Evolutionary conservation across 2,113 vertebrate species (phyloP).

Genomic region (Mesoclemmys tuberculata): DNA sequence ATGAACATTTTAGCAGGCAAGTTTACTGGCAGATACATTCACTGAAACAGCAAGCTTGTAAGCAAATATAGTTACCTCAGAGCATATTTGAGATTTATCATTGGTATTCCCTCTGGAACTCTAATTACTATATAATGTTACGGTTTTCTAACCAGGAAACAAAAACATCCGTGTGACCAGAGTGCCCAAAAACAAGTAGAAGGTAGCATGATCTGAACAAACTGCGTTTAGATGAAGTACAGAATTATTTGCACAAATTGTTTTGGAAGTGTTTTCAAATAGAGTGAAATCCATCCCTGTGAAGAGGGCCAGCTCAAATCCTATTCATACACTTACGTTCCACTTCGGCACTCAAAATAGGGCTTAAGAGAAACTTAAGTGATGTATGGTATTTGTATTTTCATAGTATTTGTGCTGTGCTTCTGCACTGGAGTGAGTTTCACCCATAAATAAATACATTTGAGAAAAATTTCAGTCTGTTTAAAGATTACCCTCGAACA

Average conservation of each 20-base stretch:
- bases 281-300: no score
- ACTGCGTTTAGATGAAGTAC: no score
- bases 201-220: no score
- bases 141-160: accelerated
- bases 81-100: neutral
- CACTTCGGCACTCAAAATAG: neutral
- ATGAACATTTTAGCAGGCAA: no score
- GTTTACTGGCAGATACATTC: neutral
- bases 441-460: neutral
- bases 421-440: neutral
- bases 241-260: no score
- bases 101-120: neutral
- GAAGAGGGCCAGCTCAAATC: no score
- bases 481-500: neutral
- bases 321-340: no score
- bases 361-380: neutral
- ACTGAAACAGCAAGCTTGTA: accelerated
- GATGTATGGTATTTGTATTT: no score
- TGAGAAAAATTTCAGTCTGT: neutral
- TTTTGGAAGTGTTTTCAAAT: no score
- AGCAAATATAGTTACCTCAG: accelerated
- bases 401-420: neutral
- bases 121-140: accelerated
- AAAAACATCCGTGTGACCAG: neutral
- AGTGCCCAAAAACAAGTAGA: accelerated